Evolutionary conservation across 1,140 invertebrate species (phyloP), one percentile per base, ranked within the genome.

Genomic region (Frieseomelitta varia): DNA sequence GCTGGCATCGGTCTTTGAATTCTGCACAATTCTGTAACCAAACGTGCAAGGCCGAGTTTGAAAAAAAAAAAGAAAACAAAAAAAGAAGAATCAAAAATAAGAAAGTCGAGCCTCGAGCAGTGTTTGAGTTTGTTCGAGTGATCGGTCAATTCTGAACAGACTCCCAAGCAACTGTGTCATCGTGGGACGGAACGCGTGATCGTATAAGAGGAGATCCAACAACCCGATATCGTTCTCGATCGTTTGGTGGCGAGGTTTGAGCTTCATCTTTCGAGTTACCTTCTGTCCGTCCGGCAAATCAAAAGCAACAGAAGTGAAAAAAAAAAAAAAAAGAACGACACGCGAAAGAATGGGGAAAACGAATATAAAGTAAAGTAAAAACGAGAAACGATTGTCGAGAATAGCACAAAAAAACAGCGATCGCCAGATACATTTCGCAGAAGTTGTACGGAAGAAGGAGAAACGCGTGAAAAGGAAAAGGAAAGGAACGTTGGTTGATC

Each of bases 271-370:
- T 84, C 74, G 65, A 90, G 79, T 80, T 84, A 83, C 83, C 86
- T 90, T 90, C 87, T 83, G 85, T 91, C 90, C 90, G 90, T 91
- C 88, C 90, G 85, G 90, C 86, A 91, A 91, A 91, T 89, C 79
- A 88, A 90, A 91, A 87, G 81, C 73, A 77, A 85, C 68, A 34
- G 63, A 85, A 89, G 69, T 63, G 80, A 39, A 39, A 39, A 30
- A 17, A 76, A 71, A 85, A 30, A n/a, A 12, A 21, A 3, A 76
- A 79, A 8, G 34, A 67, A 51, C 47, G 47, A 55, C 72, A 12
- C 8, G 15, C 30, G 24, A 72, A 27, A 19, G 27, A 27, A 21
- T 21, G 21, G 39, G 76, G 79, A 19, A n/a, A 27, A 10, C n/a
- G 15, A 53, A 19, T 1, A 17, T 1, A 4, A 51, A 11, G 27